These are phyloP conservation scores for Eospalax fontanierii DNA, from an alignment of 2,797 vertebrate genomes.

Conservation along the genomic window DNA sequence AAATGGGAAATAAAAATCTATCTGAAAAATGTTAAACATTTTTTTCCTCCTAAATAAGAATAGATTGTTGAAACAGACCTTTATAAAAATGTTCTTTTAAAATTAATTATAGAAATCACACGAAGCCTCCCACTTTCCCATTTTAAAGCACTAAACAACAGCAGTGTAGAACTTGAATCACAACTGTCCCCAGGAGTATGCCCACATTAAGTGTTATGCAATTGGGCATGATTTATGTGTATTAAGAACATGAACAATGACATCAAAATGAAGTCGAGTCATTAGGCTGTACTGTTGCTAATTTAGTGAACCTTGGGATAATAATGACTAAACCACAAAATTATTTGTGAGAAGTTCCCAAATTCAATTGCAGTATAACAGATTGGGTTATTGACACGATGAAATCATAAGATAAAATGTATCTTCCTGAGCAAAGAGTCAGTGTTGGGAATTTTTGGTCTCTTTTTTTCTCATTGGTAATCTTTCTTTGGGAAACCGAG, in stretches of 20 bases:
- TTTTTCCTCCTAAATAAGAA: conserved; percentile 19
- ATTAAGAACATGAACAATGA: conserved; percentile 65
- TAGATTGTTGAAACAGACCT: conserved; percentile 59
- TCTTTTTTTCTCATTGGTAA: not conserved
- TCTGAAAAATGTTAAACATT: conserved; percentile 29
- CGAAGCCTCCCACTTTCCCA: conserved; percentile 57
- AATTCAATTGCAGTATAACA: conserved; percentile 28
- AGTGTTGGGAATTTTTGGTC: conserved; percentile 2
- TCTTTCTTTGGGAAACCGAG: conserved; percentile 14
- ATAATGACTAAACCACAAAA: conserved; percentile 69
- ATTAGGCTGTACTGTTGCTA: conserved; percentile 64
- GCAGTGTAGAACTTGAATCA: conserved; percentile 47
- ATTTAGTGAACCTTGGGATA: conserved; percentile 74
- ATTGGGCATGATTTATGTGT: conserved; percentile 27
- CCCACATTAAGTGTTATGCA: conserved; percentile 48
- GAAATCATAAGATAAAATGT: conserved; percentile 24
- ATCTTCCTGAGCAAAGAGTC: conserved; percentile 44
- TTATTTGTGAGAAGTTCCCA: conserved; percentile 65
- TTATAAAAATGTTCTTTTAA: conserved; percentile 70
- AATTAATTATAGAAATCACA: conserved; percentile 77
- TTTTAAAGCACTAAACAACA: conserved; percentile 71
- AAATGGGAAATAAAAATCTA: conserved; percentile 67
- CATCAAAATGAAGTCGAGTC: conserved; percentile 71
- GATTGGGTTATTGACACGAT: conserved; percentile 40
- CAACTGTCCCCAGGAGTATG: conserved; percentile 11